Base-by-base conservation (phyloP, 2,113 vertebrate genomes). In the Nyctibius bracteatus region DNA sequence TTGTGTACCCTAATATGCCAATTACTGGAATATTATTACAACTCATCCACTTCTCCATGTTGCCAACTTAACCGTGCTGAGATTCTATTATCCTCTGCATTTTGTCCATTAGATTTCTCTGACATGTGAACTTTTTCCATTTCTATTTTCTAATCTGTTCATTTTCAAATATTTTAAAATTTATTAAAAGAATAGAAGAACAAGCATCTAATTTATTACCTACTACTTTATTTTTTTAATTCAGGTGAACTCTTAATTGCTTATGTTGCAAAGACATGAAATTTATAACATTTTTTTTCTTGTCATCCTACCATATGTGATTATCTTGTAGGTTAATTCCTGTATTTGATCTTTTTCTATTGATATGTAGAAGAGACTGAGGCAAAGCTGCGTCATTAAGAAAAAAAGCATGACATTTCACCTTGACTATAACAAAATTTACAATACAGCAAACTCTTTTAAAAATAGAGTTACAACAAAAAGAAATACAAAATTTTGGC, bases 101-200 rank as follows among this genome's bases (percentile, higher is more conserved):
- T 62, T 70, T 49, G 70, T 75, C 57, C 2, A 44, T 58, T 72
- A 58, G 24, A 37, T 57, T 78, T 94, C 51, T 75, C 61, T 87
- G 35, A 85, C 7, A 6, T 31, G 7, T 30, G 23, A 91, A 47
- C 33, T 86, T 77, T 93, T 94, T 78, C 22, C 3, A 17, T 39
- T 81, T 78, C 33, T n/a, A 2, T 72, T 81, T 55, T 43, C 37
- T 35, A 49, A 15, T 77, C 10, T 63, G 15, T 35, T 87, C 1
- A 77, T 90, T 93, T 87, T 77, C 37, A 94, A 86, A 18, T 39
- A 12, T 65, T 68, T 88, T 92, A 20, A 90, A 18, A 5, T 73
- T 18, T 51, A 39, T 35, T 59, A 35, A 67, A 72, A 67, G 6
- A 54, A 65, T 41, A 41, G 46, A 90, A 59, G 10, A 71, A 17